These are phyloP conservation scores for Erpobdella octoculata DNA, from an alignment of 2,888 invertebrate species.

Conservation along the genomic window DNA sequence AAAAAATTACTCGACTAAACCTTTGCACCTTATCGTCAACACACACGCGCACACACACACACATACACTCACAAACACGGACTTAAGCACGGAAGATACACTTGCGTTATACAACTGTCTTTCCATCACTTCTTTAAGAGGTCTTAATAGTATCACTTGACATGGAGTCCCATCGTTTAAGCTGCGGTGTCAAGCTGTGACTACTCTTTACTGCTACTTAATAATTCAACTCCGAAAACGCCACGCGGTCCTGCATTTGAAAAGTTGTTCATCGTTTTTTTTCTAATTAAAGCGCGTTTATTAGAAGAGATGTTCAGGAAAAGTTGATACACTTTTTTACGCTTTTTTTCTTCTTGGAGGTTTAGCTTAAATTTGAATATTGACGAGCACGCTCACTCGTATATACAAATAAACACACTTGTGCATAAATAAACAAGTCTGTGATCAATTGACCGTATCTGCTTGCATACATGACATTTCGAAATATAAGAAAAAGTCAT, in stretches of 20 bases:
- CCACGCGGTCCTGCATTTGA: background rate
- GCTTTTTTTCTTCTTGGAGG: too few species aligned
- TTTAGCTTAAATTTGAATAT: too few species aligned
- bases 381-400: too few species aligned
- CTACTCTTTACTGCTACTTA: background rate
- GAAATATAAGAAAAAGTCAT: too few species aligned
- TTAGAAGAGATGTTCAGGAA: too few species aligned
- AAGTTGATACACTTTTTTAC: too few species aligned
- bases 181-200: background rate
- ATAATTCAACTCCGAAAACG: background rate
- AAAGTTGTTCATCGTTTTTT: background rate
- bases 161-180: background rate
- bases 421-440: too few species aligned
- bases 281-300: too few species aligned
- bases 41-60: background rate
- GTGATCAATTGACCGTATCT: too few species aligned
- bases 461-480: too few species aligned
- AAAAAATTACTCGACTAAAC: too few species aligned
- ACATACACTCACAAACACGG: background rate
- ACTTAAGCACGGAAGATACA: background rate
- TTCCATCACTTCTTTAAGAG: background rate
- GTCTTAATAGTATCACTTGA: background rate
- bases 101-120: background rate
- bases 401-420: too few species aligned
- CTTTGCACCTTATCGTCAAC: background rate